Base-by-base conservation (phyloP, 2,113 vertebrate genomes). In the Hucho hucho region DNA sequence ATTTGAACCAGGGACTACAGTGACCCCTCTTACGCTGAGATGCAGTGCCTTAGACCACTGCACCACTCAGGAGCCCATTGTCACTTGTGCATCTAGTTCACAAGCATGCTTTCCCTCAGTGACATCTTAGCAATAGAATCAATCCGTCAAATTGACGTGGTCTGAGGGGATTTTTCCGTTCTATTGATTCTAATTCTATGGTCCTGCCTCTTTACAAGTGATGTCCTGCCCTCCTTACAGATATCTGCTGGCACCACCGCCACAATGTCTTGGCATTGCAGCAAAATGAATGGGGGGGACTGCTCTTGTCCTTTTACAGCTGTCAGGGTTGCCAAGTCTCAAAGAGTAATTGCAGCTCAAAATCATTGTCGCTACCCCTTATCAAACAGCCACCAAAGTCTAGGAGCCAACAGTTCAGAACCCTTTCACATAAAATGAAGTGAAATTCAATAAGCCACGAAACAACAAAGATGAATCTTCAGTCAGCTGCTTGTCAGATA, bases 381-480 rank as follows among this genome's bases (percentile, higher is more conserved):
- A 69, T 83, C 61, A 83, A 78, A 83, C 72, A 59, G 76, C 79
- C 56, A 73, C 69, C 70, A 59, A 79, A 78, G 75, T 69, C 73
- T 56, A 20, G 43, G 47, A 85, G 72, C 61, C 69, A 84, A 71
- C 24, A 56, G 78, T 79, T 77, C 78, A 73, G 67, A 79, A 67
- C 70, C 37, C 69, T 78, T 77, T 80, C 69, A 80, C 79, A 79
- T 73, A 78, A 87, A 87, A 87, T 75, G 72, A 75, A 84, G 72
- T 74, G 64, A 84, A 87, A 79, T 85, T 73, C 70, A 83, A 86
- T 73, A 79, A 77, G 70, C 78, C 49, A 32, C 65, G 74, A 22
- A 70, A 67, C 78, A 88, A 86, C 80, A 81, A 26, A 77, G 75
- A 84, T 73, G 28, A 80, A 84, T 83, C 77, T 80, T 83, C 43